Percentiles rank a stretch among this genome's conserved stretches.
These are phyloP conservation scores for Paramormyrops kingsleyae DNA, from an alignment of 2,113 vertebrate species.

Conservation along the genomic window DNA sequence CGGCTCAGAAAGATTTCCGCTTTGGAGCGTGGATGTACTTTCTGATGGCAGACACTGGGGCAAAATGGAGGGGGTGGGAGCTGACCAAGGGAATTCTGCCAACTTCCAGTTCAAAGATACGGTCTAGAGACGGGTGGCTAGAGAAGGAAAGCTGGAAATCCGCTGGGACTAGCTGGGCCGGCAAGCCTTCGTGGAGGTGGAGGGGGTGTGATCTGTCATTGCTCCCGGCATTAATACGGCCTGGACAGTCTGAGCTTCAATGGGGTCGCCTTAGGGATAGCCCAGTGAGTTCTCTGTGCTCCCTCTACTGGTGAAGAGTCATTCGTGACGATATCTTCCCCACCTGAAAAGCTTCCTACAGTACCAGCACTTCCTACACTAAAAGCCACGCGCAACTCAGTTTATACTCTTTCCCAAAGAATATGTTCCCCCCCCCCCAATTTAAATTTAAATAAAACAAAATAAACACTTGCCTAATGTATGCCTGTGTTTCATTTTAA, in stretches of 20 bases:
- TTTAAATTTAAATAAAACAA: not conserved
- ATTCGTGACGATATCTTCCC: not conserved
- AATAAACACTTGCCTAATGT: not conserved
- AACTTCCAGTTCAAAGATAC: not conserved
- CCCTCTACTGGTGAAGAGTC: not conserved
- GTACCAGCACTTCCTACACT: not conserved
- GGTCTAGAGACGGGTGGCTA: not conserved
- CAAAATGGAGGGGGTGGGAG: not conserved
- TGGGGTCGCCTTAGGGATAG: not conserved
- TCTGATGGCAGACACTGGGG: not conserved
- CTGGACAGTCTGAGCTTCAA: not conserved
- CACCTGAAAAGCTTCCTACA: not conserved
- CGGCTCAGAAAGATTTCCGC: not conserved
- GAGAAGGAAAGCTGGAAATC: not conserved
- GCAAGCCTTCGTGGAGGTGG: not conserved
- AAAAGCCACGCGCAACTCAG: not conserved
- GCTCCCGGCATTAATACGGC: not conserved
- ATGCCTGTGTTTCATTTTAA: not conserved
- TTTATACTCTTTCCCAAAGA: not conserved
- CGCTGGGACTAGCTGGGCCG: not conserved
- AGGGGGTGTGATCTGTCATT: not conserved
- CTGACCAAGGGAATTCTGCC: not conserved
- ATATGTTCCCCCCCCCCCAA: not conserved
- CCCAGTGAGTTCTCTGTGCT: not conserved
- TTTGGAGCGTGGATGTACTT: not conserved